These are phyloP conservation scores for Platynereis dumerilii DNA, from an alignment of 2,888 invertebrate species.

Conservation along the genomic window DNA sequence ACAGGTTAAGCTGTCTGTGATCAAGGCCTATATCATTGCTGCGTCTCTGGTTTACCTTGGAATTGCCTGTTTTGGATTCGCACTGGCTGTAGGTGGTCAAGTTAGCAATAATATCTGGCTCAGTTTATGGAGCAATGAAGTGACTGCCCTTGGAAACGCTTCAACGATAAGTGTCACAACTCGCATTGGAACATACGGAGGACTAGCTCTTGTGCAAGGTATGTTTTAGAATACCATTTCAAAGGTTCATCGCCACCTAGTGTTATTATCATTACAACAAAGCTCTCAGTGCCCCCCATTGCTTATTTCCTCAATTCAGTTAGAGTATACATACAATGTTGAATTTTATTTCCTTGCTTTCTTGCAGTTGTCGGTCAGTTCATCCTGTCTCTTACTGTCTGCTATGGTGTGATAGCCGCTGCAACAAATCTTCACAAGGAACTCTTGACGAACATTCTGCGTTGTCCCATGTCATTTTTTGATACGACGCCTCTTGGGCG, in stretches of 20 bases:
- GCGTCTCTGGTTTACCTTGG: slow-evolving; percentile 12
- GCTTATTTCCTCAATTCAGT: no score
- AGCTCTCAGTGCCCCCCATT: no score
- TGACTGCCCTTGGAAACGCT: neutral
- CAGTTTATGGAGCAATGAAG: slow-evolving; percentile 48
- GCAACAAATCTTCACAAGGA: slow-evolving; percentile 4
- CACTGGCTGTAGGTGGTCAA: slow-evolving; percentile 13
- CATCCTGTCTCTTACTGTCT: slow-evolving; percentile 1
- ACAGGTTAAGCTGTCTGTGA: slow-evolving; percentile 82
- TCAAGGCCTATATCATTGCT: slow-evolving; percentile 76
- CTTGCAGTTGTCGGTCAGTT: slow-evolving; percentile 1
- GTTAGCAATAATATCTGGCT: slow-evolving; percentile 47
- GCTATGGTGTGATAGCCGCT: slow-evolving; percentile 7
- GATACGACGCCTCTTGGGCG: slow-evolving; percentile 21
- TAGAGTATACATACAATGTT: neutral
- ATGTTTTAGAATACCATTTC: no score
- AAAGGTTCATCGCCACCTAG: no score
- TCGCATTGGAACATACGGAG: slow-evolving; percentile 12
- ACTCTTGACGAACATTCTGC: slow-evolving; percentile 12
- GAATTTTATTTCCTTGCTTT: neutral
- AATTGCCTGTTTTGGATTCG: slow-evolving; percentile 9
- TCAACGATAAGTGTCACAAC: neutral
- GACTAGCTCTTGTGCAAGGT: slow-evolving; percentile 11
- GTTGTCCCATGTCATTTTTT: slow-evolving; percentile 20
- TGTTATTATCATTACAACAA: no score